A percentile compares a stretch with the other conserved stretches of the same genome.
Conservation (phyloP, 92 coral and sea anemone genomes). For the Paramuricea clavata region DNA sequence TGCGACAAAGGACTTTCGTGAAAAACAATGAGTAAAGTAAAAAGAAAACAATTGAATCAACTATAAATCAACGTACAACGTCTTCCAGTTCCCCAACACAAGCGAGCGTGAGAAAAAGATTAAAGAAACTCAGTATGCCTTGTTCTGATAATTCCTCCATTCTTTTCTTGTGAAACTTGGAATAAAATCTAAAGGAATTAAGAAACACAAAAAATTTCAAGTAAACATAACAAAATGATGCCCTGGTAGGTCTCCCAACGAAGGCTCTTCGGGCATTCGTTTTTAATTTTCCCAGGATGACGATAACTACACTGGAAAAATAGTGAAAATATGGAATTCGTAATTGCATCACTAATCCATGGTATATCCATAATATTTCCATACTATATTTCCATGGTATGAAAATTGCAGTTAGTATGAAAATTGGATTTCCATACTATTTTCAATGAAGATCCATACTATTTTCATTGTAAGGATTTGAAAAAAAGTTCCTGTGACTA, state of each 20-base stretch:
- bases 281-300: too few relatives aligned
- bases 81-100: slow-evolving; percentile 95
- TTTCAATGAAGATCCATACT: too few relatives aligned
- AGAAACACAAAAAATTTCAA: neutral
- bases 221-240: too few relatives aligned
- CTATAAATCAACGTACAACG: slow-evolving; percentile 83
- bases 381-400: neutral
- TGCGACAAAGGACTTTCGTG: neutral
- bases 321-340: too few relatives aligned
- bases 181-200: slow-evolving; percentile 77
- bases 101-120: slow-evolving; percentile 88
- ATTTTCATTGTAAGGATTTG: too few relatives aligned
- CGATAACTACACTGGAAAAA: too few relatives aligned
- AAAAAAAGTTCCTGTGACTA: too few relatives aligned
- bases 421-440: too few relatives aligned
- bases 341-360: too few relatives aligned
- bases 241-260: too few relatives aligned
- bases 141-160: slow-evolving; percentile 93
- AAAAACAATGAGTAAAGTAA: neutral
- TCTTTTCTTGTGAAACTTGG: slow-evolving; percentile 95
- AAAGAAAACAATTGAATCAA: neutral
- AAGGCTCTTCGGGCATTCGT: too few relatives aligned
- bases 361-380: neutral
- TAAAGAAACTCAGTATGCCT: slow-evolving; percentile 83
- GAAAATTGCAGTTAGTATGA: too few relatives aligned